A percentile compares a stretch with the other conserved stretches of the same genome.
Evolutionary conservation across 2,797 vertebrate genomes (phyloP).

Genomic region (Rallus crepitans): DNA sequence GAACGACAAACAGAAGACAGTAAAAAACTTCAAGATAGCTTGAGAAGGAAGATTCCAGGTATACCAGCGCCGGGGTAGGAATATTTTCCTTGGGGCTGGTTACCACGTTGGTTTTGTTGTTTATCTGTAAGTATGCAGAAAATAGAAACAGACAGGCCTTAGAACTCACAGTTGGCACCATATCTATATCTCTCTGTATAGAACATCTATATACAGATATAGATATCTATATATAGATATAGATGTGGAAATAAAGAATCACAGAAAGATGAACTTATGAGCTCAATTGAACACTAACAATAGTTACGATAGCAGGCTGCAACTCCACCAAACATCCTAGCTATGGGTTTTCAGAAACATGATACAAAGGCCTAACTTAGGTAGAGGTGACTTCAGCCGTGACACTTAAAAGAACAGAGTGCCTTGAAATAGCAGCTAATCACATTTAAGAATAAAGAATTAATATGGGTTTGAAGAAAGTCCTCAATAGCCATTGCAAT

Average conservation of each 20-base stretch:
- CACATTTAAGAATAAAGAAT: neutral
- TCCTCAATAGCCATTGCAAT: neutral
- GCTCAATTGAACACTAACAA: neutral
- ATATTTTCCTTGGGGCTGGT: constrained; percentile 96
- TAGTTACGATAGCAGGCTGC: neutral
- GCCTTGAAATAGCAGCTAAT: constrained; percentile 28
- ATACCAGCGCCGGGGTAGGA: constrained; percentile 96
- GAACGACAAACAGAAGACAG: constrained; percentile 70
- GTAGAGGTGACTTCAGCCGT: neutral
- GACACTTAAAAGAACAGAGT: neutral
- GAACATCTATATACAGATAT: constrained; percentile 65
- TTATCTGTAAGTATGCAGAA: constrained; percentile 95
- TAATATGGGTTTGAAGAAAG: neutral
- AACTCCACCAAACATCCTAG: neutral
- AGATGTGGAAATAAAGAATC: constrained; percentile 74
- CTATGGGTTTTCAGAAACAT: neutral
- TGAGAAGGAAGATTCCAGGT: constrained; percentile 80
- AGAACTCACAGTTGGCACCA: constrained; percentile 58
- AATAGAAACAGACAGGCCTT: constrained; percentile 85
- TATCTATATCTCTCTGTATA: constrained; percentile 69
- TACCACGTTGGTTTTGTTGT: constrained; percentile 99
- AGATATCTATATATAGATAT: constrained; percentile 63
- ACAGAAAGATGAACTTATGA: constrained; percentile 58
- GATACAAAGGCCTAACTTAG: neutral
- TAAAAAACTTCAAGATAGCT: constrained; percentile 69